Base-by-base conservation (phyloP, 2,797 vertebrate species). In the Acomys russatus region DNA sequence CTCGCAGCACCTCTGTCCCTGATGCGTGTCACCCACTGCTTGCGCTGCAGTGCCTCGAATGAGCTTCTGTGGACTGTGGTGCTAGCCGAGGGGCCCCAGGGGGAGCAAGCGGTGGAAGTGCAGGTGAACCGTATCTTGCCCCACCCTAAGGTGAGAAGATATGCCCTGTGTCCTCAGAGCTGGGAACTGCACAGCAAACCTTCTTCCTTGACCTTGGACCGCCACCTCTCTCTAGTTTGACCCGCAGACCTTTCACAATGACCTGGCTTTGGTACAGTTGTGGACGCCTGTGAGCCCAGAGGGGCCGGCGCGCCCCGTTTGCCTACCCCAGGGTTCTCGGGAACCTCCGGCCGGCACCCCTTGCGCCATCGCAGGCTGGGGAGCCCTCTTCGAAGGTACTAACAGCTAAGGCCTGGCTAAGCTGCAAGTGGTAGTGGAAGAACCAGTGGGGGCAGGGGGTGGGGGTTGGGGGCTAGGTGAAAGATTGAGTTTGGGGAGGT, bases 281-380 rank as follows among this genome's bases (percentile, higher is more conserved):
- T 99, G 99, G 0, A 98, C 98, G 12, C 99, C 99, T 0, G 99
- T 99, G 96, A 97, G 98, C 59, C 96, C 98, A 0, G 99, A 99
- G 0, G 96, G 98, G 28, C 97, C 96, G 0, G 98, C 99, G 92
- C 99, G 99, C 63, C 99, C 99, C 0, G 99, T 99, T 93, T 99
- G 99, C 97, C 99, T 99, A 80, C 99, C 99, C n/a, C 98, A 98
- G 4, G 54, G 91, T 22, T 96, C 98, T 18, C 61, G 64, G 0
- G 99, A 99, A 93, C 99, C 99, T 64, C 98, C 98, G 6, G 98
- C 98, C 0, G 99, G 99, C 59, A 99, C 99, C 0, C 88, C 98
- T 4, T 99, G 99, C 96, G 98, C 99, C 96, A 99, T 99, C 33
- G 99, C 98, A 0, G 99, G 99, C 87, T 99, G 99, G 99, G 99